Conservation (phyloP, 2,113 vertebrate genomes). For the Bufo bufo region DNA sequence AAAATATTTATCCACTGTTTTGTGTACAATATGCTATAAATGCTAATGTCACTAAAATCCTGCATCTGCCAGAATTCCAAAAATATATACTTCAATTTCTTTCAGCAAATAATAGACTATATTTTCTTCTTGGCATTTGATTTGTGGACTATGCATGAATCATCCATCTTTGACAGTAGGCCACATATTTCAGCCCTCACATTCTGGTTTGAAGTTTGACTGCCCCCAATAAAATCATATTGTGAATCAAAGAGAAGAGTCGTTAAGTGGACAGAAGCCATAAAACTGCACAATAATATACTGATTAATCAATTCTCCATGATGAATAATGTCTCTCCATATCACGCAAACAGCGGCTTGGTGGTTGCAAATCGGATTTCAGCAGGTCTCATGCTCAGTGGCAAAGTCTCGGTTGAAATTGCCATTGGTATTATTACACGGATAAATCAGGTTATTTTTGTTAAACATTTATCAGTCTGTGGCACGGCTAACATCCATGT, state of each 20-base stretch:
- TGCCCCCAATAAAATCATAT: conserved; percentile 49
- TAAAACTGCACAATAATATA: conserved; percentile 65
- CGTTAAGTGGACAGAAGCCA: conserved; percentile 53
- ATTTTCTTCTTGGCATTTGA: conserved; percentile 45
- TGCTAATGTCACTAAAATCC: neutral
- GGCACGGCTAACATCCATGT: conserved; percentile 56
- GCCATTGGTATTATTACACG: conserved; percentile 70
- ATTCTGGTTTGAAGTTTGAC: conserved; percentile 36
- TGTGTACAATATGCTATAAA: neutral
- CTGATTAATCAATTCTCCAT: conserved; percentile 70
- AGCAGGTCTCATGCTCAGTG: conserved; percentile 49
- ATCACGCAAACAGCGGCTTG: conserved; percentile 66
- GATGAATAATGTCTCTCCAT: conserved; percentile 71
- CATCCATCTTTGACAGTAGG: conserved; percentile 5
- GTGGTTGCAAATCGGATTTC: conserved; percentile 68
- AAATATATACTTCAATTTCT: neutral
- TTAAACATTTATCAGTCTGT: conserved; percentile 65
- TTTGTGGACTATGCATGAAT: conserved; percentile 26
- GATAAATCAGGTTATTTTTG: conserved; percentile 73
- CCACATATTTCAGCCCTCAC: conserved; percentile 10
- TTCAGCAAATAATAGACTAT: neutral
- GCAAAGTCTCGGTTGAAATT: conserved; percentile 66
- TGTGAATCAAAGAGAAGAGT: conserved; percentile 49
- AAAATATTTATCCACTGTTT: neutral
- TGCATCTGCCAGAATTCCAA: neutral